These are phyloP conservation scores for Montipora sp. DNA, from an alignment of 64 coral and sea anemone genomes.

Conservation along the genomic window DNA sequence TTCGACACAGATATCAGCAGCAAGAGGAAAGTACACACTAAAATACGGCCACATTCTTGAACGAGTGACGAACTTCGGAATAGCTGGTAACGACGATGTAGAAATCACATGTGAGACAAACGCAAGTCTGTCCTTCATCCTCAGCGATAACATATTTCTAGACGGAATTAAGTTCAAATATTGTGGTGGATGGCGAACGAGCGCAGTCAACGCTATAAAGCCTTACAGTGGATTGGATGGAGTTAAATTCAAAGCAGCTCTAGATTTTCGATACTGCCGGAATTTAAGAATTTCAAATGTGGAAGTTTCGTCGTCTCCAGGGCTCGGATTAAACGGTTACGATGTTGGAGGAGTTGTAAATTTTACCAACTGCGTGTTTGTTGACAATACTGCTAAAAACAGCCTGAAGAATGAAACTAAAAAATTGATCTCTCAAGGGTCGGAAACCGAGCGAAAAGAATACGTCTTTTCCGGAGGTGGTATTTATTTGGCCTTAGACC, in stretches of 20 bases:
- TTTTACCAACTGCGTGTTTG: slow-evolving; percentile 61
- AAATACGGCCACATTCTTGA: slow-evolving; percentile 41
- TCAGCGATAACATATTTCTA: slow-evolving; percentile 66
- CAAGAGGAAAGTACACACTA: slow-evolving; percentile 62
- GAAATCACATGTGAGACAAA: slow-evolving; percentile 60
- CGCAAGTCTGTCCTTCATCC: slow-evolving; percentile 66
- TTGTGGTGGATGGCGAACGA: slow-evolving; percentile 69
- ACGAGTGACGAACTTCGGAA: slow-evolving; percentile 52
- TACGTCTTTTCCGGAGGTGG: slow-evolving; percentile 77
- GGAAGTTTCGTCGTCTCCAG: slow-evolving; percentile 56
- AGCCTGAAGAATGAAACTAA: not conserved
- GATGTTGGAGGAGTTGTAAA: slow-evolving; percentile 38
- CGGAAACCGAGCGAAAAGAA: not conserved
- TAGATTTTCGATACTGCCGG: slow-evolving; percentile 82
- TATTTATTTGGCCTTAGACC: slow-evolving; percentile 59
- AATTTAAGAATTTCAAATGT: slow-evolving; percentile 52
- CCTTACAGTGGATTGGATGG: slow-evolving; percentile 31
- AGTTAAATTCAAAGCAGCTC: slow-evolving; percentile 50
- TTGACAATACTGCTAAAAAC: slow-evolving; percentile 36
- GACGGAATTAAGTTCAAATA: slow-evolving; percentile 67
- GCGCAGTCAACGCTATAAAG: slow-evolving; percentile 53
- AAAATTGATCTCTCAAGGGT: not conserved
- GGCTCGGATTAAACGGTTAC: slow-evolving; percentile 68
- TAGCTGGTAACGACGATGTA: slow-evolving; percentile 60
- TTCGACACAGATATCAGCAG: slow-evolving; percentile 60